A percentile compares a stretch with the other conserved stretches of the same genome.
phyloP scores from a whole-genome alignment of 2,888 invertebrate species.

The Xanthorhoe spadicearia region DNA sequence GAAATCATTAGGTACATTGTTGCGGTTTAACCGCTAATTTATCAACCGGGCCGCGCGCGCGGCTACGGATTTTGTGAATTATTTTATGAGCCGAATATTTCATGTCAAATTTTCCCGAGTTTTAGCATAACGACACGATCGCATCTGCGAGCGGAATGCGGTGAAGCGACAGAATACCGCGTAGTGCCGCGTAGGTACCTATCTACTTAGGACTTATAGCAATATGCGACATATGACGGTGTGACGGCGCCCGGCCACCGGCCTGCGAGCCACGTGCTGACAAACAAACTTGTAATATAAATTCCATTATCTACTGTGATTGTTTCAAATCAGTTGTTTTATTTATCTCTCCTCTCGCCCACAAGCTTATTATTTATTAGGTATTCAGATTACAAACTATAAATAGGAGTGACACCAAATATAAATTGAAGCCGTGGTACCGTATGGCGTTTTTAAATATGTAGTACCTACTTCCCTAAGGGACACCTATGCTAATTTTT shows the following conservation, averaged over 20 bases:
- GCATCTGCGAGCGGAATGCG: conserved; percentile 16
- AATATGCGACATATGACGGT: background rate
- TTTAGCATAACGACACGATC: conserved; percentile 14
- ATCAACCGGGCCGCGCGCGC: conserved; percentile 26
- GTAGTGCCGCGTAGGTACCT: background rate
- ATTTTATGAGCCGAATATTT: conserved; percentile 24
- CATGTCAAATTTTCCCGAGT: conserved; percentile 19
- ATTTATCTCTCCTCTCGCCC: conserved; percentile 43
- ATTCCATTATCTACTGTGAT: conserved; percentile 68
- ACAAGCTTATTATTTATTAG: background rate
- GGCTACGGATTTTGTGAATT: conserved; percentile 23
- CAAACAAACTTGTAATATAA: conserved; percentile 51
- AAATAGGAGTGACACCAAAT: background rate
- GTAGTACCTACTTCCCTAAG: too few relatives aligned
- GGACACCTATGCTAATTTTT: too few relatives aligned
- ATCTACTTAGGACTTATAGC: background rate
- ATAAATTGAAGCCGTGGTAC: background rate
- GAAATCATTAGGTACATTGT: conserved; percentile 34
- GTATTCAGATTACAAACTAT: background rate
- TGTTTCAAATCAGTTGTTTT: conserved; percentile 59
- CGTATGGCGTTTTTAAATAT: too few relatives aligned
- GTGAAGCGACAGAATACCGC: background rate
- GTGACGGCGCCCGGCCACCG: background rate
- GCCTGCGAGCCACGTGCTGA: conserved; percentile 24
- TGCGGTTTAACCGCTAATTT: conserved; percentile 38